A percentile compares a stretch with the other conserved stretches of the same genome.
These are phyloP conservation scores for Peromyscus maniculatus DNA, from an alignment of 2,113 vertebrate species.

Conservation along the genomic window DNA sequence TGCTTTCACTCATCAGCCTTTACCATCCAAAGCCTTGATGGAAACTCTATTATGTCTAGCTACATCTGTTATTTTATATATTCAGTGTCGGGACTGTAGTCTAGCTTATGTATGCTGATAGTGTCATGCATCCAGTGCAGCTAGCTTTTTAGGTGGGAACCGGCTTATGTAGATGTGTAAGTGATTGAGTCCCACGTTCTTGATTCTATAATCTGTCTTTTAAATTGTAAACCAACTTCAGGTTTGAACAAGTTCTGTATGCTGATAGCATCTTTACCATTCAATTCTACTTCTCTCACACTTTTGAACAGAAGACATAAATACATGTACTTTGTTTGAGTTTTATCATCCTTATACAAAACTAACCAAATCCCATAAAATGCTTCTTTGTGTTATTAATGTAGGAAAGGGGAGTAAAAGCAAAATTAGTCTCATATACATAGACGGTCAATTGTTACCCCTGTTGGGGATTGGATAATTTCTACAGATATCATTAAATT, in stretches of 20 bases:
- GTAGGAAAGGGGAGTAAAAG: conserved; percentile 27
- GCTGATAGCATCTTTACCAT: conserved; percentile 31
- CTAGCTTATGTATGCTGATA: neutral
- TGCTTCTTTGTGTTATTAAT: neutral
- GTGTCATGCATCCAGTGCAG: neutral
- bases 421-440: conserved; percentile 41
- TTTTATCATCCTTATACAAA: conserved; percentile 61
- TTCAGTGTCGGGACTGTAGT: conserved; percentile 1
- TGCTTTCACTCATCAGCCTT: conserved; percentile 54
- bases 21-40: conserved; percentile 40
- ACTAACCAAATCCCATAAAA: conserved; percentile 39
- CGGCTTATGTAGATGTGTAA: neutral
- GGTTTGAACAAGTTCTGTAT: conserved; percentile 58
- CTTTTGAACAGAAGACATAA: conserved; percentile 45
- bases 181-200: neutral
- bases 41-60: conserved; percentile 3
- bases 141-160: conserved; percentile 11
- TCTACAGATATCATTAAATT: conserved; percentile 42
- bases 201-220: conserved; percentile 13
- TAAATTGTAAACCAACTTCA: conserved; percentile 60
- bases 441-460: neutral
- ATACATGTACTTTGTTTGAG: conserved; percentile 20
- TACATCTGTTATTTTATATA: neutral
- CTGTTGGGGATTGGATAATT: conserved; percentile 26
- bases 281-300: conserved; percentile 8